Percentiles rank a stretch among this genome's conserved stretches.
These are phyloP conservation scores for Melieria omissa DNA, from an alignment of 2,888 invertebrate genomes.

Conservation along the genomic window DNA sequence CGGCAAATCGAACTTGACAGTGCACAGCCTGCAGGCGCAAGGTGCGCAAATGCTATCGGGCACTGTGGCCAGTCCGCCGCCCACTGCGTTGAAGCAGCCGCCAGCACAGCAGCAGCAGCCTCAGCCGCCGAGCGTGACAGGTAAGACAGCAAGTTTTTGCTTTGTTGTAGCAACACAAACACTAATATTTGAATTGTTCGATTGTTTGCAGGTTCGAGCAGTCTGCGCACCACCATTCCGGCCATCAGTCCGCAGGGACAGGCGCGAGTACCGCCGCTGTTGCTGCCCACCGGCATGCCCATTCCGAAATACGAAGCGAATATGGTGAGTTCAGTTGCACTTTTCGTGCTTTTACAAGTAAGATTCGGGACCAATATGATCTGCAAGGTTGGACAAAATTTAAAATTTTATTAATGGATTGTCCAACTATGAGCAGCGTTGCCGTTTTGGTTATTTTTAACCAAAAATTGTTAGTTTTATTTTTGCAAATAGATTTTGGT, in stretches of 20 bases:
- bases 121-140: conserved; percentile 62
- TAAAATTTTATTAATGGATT: too few species aligned
- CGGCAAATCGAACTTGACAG: neutral
- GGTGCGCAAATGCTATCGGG: conserved; percentile 68
- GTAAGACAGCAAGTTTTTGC: conserved; percentile 47
- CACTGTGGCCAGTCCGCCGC: conserved; percentile 71
- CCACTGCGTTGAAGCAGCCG: conserved; percentile 53
- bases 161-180: neutral
- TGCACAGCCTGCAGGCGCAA: conserved; percentile 55
- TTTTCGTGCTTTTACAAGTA: too few species aligned
- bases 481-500: too few species aligned
- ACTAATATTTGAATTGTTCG: conserved; percentile 14
- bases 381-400: too few species aligned
- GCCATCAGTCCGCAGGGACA: conserved; percentile 73
- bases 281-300: conserved; percentile 70
- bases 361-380: too few species aligned
- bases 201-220: conserved; percentile 64
- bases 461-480: too few species aligned
- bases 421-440: too few species aligned
- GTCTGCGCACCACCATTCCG: conserved; percentile 71
- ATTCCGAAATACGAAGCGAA: conserved; percentile 74
- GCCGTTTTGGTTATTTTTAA: too few species aligned
- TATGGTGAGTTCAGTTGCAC: conserved; percentile 72
- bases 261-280: conserved; percentile 68
- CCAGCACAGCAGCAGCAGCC: conserved; percentile 39